A percentile compares a stretch with the other conserved stretches of the same genome.
Evolutionary conservation across 2,888 invertebrate genomes (phyloP).

Genomic region (Yponomeuta evonymella): DNA sequence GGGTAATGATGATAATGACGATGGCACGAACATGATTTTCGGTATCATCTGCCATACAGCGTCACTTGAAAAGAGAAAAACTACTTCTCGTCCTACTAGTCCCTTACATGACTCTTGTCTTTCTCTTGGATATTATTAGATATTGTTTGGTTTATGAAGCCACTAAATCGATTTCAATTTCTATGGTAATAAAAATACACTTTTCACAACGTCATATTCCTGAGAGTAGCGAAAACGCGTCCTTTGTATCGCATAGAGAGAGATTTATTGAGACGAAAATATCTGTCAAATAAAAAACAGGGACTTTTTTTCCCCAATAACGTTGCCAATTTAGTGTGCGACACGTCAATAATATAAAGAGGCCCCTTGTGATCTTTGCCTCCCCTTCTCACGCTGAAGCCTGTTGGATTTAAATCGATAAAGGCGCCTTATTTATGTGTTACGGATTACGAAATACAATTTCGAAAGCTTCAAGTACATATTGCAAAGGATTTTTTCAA

Average conservation of each 20-base stretch:
- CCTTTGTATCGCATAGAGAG: background rate
- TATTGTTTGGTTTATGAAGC: no score
- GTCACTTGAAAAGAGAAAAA: no score
- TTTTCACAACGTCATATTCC: background rate
- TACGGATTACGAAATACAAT: background rate
- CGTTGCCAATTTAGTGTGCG: conserved; percentile 61
- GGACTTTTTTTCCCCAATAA: conserved; percentile 47
- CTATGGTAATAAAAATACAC: no score
- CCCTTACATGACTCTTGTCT: no score
- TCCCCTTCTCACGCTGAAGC: conserved; percentile 37
- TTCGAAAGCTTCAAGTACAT: background rate
- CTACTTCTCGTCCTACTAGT: no score
- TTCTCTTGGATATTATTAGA: no score
- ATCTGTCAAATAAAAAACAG: conserved; percentile 56
- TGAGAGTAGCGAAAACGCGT: background rate
- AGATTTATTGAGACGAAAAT: conserved; percentile 31
- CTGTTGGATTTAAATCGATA: conserved; percentile 46
- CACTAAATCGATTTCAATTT: no score
- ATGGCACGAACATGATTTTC: no score
- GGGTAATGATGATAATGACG: no score
- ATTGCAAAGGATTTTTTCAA: no score
- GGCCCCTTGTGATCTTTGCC: conserved; percentile 52
- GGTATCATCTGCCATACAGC: no score
- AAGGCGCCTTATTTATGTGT: conserved; percentile 18
- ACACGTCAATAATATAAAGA: conserved; percentile 63